A percentile compares a stretch with the other conserved stretches of the same genome.
These are phyloP conservation scores for Spisula solida DNA, from an alignment of 2,888 invertebrate species.

Conservation along the genomic window DNA sequence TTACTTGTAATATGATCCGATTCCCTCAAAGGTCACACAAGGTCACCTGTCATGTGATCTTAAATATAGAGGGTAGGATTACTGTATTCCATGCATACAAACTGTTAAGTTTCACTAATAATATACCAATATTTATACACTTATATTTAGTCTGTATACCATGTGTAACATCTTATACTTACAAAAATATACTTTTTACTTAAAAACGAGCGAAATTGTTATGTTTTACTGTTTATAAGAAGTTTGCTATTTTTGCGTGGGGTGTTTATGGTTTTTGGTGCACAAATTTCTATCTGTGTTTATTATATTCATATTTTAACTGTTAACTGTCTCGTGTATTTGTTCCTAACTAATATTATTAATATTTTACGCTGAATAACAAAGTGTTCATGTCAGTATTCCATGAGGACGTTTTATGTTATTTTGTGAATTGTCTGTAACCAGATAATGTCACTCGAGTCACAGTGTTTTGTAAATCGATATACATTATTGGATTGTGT, in stretches of 20 bases:
- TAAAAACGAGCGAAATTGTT: not conserved
- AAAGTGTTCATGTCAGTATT: not conserved
- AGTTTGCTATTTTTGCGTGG: not conserved
- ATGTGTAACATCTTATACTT: not conserved
- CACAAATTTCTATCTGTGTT: conserved; percentile 22
- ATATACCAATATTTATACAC: not conserved
- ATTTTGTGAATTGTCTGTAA: not conserved
- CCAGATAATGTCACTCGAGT: not conserved
- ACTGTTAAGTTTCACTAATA: not conserved
- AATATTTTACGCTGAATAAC: not conserved
- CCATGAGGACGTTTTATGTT: not conserved
- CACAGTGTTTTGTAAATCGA: not conserved
- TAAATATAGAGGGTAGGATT: not conserved
- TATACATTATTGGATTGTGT: not conserved
- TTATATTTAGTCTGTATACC: not conserved
- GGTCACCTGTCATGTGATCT: not conserved
- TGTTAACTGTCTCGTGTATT: not conserved
- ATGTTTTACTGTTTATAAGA: not conserved
- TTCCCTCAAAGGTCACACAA: not conserved
- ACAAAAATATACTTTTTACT: not conserved
- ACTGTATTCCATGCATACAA: not conserved
- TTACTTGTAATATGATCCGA: no score
- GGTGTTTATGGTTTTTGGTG: conserved; percentile 5
- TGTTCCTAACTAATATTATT: not conserved
- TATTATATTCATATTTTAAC: conserved; percentile 15